Evolutionary conservation across 2,797 vertebrate species (phyloP).

Genomic region (Gallirallus australis): DNA sequence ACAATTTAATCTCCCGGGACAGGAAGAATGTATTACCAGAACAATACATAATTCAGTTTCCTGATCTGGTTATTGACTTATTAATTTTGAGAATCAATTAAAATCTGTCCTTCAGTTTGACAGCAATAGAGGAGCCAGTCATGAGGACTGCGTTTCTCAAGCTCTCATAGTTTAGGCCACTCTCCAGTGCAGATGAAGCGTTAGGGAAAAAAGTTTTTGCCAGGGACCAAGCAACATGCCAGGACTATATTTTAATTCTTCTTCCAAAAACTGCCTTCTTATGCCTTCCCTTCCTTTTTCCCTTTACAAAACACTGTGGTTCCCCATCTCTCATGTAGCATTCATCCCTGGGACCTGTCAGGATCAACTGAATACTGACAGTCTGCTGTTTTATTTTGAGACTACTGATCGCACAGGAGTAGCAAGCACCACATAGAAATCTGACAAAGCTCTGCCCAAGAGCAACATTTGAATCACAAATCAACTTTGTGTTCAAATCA

Average conservation of each 20-base stretch:
- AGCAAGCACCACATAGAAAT: neutral
- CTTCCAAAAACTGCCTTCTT: neutral
- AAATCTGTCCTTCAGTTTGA: neutral
- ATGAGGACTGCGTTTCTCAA: neutral
- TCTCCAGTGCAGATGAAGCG: neutral
- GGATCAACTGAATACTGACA: neutral
- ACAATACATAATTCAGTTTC: neutral
- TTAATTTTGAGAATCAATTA: neutral
- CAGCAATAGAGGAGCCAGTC: neutral
- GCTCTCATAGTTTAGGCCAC: neutral
- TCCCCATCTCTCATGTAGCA: neutral
- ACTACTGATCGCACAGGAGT: neutral
- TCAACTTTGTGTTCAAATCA: neutral
- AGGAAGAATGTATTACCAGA: neutral
- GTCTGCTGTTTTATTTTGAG: neutral
- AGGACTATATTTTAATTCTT: neutral
- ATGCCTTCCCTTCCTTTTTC: neutral
- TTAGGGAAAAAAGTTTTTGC: neutral
- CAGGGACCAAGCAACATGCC: neutral
- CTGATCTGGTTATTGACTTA: neutral
- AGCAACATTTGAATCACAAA: neutral
- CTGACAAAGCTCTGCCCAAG: neutral
- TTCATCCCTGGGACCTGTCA: neutral
- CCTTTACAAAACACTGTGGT: neutral
- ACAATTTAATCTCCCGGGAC: neutral